These are phyloP conservation scores for Leptinotarsa tumamoca DNA, from an alignment of 2,888 invertebrate genomes.

Conservation along the genomic window DNA sequence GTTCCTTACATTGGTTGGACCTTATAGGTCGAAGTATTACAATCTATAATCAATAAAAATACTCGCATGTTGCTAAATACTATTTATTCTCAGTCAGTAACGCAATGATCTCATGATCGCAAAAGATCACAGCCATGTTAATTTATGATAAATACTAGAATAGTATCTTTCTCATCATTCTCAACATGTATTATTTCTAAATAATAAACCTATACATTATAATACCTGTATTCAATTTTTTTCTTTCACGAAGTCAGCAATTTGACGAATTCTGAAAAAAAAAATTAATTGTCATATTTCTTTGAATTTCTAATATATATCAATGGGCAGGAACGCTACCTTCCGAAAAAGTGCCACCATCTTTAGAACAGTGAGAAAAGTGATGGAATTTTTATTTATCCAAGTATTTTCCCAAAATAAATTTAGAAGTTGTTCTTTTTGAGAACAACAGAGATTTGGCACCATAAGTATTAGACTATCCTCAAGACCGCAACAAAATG, in stretches of 20 bases:
- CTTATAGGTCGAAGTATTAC: neutral
- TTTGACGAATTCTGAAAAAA: constrained; percentile 49
- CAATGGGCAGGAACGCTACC: no score
- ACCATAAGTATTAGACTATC: no score
- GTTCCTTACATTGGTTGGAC: no score
- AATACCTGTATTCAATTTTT: constrained; percentile 3
- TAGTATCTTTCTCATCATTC: neutral
- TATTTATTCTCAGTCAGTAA: constrained; percentile 18
- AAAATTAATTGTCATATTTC: neutral
- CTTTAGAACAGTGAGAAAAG: no score
- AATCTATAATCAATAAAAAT: neutral
- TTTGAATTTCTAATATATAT: no score
- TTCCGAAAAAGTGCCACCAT: no score
- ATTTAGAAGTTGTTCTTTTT: no score
- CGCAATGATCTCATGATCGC: constrained; percentile 8
- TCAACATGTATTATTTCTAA: constrained; percentile 3
- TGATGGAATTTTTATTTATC: no score
- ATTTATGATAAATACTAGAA: constrained; percentile 3
- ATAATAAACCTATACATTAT: constrained; percentile 2
- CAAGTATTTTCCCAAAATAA: no score
- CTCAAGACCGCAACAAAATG: no score
- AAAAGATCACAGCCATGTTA: constrained; percentile 15
- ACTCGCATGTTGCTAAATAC: neutral
- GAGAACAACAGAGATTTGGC: no score
- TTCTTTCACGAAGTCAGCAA: constrained; percentile 42